Percentiles rank a stretch among this genome's conserved stretches.
Conservation (phyloP, 1,140 invertebrate species). For the Drosophila ficusphila region DNA sequence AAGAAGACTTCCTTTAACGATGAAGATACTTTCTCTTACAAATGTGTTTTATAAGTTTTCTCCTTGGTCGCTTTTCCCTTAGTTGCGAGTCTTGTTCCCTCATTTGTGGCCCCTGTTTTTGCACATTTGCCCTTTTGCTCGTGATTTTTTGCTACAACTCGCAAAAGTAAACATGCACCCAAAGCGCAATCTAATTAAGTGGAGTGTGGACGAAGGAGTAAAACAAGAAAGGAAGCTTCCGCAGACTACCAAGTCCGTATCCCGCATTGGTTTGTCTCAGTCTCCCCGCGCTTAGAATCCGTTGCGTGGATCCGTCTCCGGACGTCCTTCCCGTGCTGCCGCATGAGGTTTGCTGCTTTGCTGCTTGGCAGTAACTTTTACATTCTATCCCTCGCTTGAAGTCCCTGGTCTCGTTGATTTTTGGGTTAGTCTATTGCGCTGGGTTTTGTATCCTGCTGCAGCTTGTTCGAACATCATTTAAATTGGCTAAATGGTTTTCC, state of each 20-base stretch:
- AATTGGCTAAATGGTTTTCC: conserved; percentile 68
- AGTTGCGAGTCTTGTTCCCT: conserved; percentile 26
- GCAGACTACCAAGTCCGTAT: background rate
- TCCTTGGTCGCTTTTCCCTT: background rate
- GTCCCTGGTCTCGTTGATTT: conserved; percentile 40
- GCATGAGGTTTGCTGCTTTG: conserved; percentile 52
- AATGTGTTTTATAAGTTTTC: conserved; percentile 56
- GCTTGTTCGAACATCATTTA: conserved; percentile 63
- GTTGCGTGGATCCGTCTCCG: conserved; percentile 32
- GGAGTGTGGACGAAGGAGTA: conserved; percentile 34
- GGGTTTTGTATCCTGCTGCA: conserved; percentile 10
- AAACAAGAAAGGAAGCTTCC: conserved; percentile 30
- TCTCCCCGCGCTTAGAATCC: background rate
- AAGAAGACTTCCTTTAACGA: conserved; percentile 17
- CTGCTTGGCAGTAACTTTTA: background rate
- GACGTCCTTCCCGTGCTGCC: conserved; percentile 43
- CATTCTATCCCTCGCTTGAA: background rate
- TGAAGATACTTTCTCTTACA: conserved; percentile 38
- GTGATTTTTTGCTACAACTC: conserved; percentile 4
- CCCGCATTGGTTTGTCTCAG: background rate
- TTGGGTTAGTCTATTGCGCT: conserved; percentile 49
- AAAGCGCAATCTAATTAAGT: conserved; percentile 68
- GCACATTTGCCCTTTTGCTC: conserved; percentile 1
- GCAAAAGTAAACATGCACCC: conserved; percentile 58
- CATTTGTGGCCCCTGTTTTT: conserved; percentile 33